These are phyloP conservation scores for Brenthis hecate DNA, from an alignment of 2,888 invertebrate genomes.

Conservation along the genomic window DNA sequence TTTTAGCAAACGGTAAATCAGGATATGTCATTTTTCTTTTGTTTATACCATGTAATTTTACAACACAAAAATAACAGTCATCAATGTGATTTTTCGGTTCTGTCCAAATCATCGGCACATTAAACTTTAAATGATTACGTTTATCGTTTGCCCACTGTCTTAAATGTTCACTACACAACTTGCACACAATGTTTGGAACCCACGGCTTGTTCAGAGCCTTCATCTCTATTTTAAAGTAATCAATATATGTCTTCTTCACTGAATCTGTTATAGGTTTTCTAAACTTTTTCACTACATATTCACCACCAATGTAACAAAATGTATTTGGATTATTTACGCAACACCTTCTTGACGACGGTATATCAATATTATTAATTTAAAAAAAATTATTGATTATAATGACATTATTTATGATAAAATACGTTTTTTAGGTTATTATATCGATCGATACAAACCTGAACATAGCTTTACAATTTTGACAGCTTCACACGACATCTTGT, in stretches of 20 bases:
- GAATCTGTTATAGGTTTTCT: too few species aligned
- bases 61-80: slow-evolving; percentile 28
- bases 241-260: too few species aligned
- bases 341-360: too few species aligned
- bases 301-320: too few species aligned
- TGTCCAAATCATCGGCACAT: slow-evolving; percentile 25
- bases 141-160: slow-evolving; percentile 9
- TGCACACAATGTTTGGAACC: slow-evolving; percentile 26
- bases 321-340: too few species aligned
- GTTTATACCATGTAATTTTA: slow-evolving; percentile 23
- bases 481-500: slow-evolving; percentile 14
- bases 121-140: slow-evolving; percentile 14
- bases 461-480: slow-evolving; percentile 11
- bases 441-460: slow-evolving; percentile 13
- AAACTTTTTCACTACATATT: too few species aligned
- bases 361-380: too few species aligned
- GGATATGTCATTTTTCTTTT: slow-evolving; percentile 20
- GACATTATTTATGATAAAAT: too few species aligned
- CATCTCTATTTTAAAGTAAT: too few species aligned
- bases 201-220: slow-evolving; percentile 8
- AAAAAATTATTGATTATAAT: too few species aligned
- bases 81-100: slow-evolving; percentile 30
- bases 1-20: not conserved
- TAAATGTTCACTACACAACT: slow-evolving; percentile 22
- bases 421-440: too few species aligned